Percentiles rank a stretch among this genome's conserved stretches.
phyloP scores from a whole-genome alignment of 2,888 invertebrate genomes.

The Camponotus fellah region DNA sequence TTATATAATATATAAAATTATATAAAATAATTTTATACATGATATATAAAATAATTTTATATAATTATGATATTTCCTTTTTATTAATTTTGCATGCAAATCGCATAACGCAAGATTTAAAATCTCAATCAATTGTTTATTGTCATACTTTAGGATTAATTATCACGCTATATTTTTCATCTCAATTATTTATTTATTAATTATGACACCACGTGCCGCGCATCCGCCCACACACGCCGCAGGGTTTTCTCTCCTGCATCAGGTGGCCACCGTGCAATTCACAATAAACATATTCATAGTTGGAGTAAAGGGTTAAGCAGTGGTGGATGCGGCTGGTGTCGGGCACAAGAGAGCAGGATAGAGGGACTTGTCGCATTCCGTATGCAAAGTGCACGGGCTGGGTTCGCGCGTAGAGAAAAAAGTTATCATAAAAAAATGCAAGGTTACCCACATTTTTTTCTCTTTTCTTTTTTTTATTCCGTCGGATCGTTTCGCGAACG shows the following conservation, averaged over 20 bases:
- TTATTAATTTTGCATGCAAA: not conserved
- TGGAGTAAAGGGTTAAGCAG: constrained; percentile 55
- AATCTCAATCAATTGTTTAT: not conserved
- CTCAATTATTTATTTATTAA: constrained; percentile 52
- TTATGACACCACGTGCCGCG: constrained; percentile 67
- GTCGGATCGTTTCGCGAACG: constrained; percentile 45
- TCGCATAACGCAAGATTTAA: not conserved
- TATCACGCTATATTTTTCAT: constrained; percentile 4
- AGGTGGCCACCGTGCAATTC: constrained; percentile 74
- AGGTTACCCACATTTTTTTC: constrained; percentile 82
- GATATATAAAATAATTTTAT: no score
- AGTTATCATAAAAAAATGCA: constrained; percentile 80
- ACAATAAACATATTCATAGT: constrained; percentile 77
- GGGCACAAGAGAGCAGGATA: constrained; percentile 50
- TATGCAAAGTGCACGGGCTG: constrained; percentile 80
- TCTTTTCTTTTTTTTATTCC: constrained; percentile 56
- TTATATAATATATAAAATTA: no score
- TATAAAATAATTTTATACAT: no score
- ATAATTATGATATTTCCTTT: not conserved
- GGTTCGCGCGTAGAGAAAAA: constrained; percentile 70
- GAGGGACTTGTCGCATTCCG: constrained; percentile 76
- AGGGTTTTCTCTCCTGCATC: constrained; percentile 69
- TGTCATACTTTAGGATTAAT: constrained; percentile 14
- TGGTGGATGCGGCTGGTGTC: constrained; percentile 15
- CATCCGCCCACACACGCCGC: constrained; percentile 72